Conservation (phyloP, 1,140 invertebrate genomes). For the Mya arenaria region DNA sequence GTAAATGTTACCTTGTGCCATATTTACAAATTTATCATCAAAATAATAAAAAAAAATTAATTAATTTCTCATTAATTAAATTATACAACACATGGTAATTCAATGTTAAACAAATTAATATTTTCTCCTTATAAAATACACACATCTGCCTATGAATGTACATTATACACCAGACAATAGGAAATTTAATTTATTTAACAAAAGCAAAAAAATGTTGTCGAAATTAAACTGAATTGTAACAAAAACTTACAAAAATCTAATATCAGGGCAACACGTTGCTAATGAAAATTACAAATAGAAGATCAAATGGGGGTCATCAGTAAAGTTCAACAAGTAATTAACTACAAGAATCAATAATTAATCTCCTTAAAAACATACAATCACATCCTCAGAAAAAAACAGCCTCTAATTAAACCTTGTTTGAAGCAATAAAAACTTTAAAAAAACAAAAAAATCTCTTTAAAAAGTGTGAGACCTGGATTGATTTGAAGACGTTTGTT, state of each 20-base stretch:
- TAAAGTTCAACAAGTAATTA: neutral
- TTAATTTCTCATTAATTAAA: no score
- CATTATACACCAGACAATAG: no score
- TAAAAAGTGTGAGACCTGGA: conserved; percentile 7
- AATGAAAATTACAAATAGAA: neutral
- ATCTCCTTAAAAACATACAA: neutral
- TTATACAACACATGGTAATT: no score
- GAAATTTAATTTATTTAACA: no score
- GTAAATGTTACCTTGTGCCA: no score
- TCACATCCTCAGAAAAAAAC: neutral
- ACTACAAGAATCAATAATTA: neutral
- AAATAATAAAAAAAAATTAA: no score
- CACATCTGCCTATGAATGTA: no score
- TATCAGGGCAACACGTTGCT: neutral
- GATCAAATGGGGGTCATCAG: neutral
- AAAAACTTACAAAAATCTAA: neutral
- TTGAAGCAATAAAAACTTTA: conserved; percentile 34
- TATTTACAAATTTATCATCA: no score
- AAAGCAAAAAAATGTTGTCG: no score
- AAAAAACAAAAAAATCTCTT: conserved; percentile 28
- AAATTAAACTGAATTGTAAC: neutral
- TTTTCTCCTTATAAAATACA: no score
- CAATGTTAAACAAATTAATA: no score
- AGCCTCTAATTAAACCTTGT: conserved; percentile 34
- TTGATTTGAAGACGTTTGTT: conserved; percentile 2